Conservation (phyloP, 2,797 vertebrate species). For the Muscicapa comitata region DNA sequence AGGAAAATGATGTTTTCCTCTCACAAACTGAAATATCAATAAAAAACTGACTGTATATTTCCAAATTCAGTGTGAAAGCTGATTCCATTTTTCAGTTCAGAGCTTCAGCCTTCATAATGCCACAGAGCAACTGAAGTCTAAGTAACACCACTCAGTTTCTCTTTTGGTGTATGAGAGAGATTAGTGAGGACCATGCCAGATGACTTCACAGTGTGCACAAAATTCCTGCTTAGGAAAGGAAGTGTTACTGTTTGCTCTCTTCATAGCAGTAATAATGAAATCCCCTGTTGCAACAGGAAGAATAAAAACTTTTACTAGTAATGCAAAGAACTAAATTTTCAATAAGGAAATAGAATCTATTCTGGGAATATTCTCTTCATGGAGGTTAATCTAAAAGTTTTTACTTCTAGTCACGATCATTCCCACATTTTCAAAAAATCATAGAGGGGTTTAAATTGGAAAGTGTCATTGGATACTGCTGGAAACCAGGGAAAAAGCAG, state of each 20-base stretch:
- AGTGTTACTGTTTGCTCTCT: not conserved
- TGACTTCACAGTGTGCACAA: not conserved
- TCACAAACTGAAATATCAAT: not conserved
- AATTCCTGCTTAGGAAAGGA: not conserved
- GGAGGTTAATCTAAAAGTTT: not conserved
- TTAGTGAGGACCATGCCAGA: not conserved
- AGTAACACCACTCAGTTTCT: not conserved
- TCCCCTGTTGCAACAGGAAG: not conserved
- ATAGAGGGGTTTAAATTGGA: not conserved
- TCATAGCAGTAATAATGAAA: not conserved
- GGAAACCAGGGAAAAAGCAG: too few species aligned
- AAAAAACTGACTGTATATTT: not conserved
- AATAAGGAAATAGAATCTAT: not conserved
- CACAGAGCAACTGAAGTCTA: not conserved
- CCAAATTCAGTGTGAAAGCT: not conserved
- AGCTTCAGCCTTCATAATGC: not conserved
- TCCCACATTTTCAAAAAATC: not conserved
- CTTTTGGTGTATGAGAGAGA: not conserved
- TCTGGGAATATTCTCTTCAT: not conserved
- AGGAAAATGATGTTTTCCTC: conserved; percentile 13
- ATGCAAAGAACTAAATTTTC: not conserved
- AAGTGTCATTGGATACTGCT: too few species aligned
- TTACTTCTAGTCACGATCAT: not conserved
- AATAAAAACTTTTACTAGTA: not conserved
- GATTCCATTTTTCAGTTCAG: not conserved